Evolutionary conservation across 2,797 vertebrate genomes (phyloP).

Genomic region (Okamejei kenojei): DNA sequence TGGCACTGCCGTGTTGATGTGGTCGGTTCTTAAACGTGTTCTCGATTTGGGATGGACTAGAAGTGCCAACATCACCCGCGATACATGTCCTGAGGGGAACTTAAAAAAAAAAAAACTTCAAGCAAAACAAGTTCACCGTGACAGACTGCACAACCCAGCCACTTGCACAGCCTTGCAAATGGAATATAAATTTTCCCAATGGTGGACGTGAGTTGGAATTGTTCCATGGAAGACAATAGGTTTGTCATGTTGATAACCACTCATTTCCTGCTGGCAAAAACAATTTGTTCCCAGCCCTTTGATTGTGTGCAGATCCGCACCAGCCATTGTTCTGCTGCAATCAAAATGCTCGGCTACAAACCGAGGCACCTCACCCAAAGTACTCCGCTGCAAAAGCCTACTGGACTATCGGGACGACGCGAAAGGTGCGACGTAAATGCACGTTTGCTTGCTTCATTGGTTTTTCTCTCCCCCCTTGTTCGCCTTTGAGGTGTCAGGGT

Average conservation of each 20-base stretch:
- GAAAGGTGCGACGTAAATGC: background rate
- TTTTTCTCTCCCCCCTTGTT: too few relatives aligned
- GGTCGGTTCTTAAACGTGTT: too few relatives aligned
- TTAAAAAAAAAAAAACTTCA: too few relatives aligned
- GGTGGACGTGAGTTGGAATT: background rate
- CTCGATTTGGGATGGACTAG: too few relatives aligned
- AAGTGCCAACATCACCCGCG: too few relatives aligned
- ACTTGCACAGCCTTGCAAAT: background rate
- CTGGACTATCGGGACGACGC: background rate
- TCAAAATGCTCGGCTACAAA: background rate
- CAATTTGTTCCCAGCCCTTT: background rate
- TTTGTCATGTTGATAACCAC: background rate
- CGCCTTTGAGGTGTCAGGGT: too few relatives aligned
- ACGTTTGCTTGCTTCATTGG: background rate
- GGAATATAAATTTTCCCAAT: background rate
- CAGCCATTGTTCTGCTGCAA: background rate
- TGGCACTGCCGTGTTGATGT: too few relatives aligned
- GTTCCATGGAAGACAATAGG: background rate
- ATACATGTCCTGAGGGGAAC: too few relatives aligned
- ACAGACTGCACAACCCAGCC: background rate
- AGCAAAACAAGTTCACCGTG: too few relatives aligned
- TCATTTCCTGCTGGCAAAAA: constrained; percentile 5
- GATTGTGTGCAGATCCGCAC: background rate
- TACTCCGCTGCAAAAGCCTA: background rate
- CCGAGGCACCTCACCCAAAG: background rate